Conservation (phyloP, 2,113 vertebrate genomes). For the Barbus barbus region DNA sequence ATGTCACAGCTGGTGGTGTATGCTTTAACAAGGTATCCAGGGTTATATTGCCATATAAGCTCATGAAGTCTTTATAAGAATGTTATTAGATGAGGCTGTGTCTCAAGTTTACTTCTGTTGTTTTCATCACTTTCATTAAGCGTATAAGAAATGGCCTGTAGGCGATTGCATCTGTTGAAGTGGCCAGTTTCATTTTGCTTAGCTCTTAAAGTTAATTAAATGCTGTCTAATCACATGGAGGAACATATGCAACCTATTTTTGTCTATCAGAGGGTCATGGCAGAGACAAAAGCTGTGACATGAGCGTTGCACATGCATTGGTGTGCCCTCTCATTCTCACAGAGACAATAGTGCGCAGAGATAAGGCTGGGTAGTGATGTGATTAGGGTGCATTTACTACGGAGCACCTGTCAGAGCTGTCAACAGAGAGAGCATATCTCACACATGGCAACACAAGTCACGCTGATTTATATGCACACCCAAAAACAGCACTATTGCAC, state of each 20-base stretch:
- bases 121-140: slow-evolving; percentile 20
- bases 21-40: not conserved
- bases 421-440: slow-evolving; percentile 27
- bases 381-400: slow-evolving; percentile 9
- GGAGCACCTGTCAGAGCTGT: slow-evolving; percentile 41
- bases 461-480: not conserved
- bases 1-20: not conserved
- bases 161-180: not conserved
- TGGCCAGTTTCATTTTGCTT: not conserved
- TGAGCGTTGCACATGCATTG: not conserved
- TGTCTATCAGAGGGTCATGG: not conserved
- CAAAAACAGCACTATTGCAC: not conserved
- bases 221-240: not conserved
- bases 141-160: not conserved
- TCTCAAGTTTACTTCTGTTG: not conserved
- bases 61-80: not conserved
- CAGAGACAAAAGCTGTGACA: not conserved
- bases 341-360: slow-evolving; percentile 28
- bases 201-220: slow-evolving; percentile 2
- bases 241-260: not conserved
- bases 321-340: not conserved
- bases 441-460: slow-evolving; percentile 3
- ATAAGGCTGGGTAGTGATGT: slow-evolving; percentile 33
- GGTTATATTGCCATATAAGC: not conserved
- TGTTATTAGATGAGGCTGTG: not conserved